Conservation (phyloP, 1,140 invertebrate genomes). For the Aphidius gifuensis region DNA sequence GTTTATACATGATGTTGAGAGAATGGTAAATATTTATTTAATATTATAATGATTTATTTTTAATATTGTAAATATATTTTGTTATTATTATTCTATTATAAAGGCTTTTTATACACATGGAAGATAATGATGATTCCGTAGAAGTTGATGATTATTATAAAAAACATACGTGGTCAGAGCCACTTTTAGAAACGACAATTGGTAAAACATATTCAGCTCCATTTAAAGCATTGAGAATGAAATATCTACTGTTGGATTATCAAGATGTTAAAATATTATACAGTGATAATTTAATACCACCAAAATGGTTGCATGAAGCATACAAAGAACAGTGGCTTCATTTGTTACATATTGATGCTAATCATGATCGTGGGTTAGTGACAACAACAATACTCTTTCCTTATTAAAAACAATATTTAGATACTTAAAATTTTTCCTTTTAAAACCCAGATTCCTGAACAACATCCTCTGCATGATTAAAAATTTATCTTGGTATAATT, state of each 20-base stretch:
- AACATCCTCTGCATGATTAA: constrained; percentile 26
- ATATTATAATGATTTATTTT: constrained; percentile 1
- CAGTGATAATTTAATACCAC: constrained; percentile 69
- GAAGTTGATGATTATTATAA: constrained; percentile 53
- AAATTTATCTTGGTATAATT: constrained; percentile 4
- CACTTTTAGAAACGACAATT: constrained; percentile 61
- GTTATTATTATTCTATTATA: constrained; percentile 13
- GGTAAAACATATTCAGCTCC: constrained; percentile 60
- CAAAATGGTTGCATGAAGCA: constrained; percentile 64
- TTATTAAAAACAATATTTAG: no score
- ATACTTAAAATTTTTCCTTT: constrained; percentile 1
- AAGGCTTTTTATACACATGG: constrained; percentile 45
- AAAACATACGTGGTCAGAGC: constrained; percentile 46
- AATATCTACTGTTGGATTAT: constrained; percentile 69
- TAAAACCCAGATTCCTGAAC: constrained; percentile 29
- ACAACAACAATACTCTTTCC: neutral
- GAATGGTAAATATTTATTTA: constrained; percentile 56
- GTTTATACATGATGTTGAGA: constrained; percentile 71
- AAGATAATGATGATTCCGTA: constrained; percentile 38
- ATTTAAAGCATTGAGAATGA: constrained; percentile 66
- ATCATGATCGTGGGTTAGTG: constrained; percentile 65
- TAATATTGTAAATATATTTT: neutral
- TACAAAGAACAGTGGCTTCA: constrained; percentile 70
- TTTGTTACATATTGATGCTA: constrained; percentile 68
- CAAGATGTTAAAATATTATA: constrained; percentile 69